phyloP scores from a whole-genome alignment of 2,797 vertebrate species.

The Coreius guichenoti region DNA sequence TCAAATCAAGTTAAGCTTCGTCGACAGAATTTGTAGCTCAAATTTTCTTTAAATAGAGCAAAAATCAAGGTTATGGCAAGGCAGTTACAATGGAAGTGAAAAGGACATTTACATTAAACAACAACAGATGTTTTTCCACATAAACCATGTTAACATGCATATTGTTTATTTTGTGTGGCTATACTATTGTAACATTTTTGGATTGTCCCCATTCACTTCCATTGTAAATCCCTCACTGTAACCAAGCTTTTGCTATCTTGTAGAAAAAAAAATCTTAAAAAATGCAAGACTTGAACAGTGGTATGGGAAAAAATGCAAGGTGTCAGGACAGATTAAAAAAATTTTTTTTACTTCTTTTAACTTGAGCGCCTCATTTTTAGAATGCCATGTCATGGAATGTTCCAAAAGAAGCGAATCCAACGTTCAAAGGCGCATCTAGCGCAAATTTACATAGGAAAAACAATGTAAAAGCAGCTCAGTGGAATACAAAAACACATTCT shows the following conservation, averaged over 20 bases:
- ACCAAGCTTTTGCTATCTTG: background rate
- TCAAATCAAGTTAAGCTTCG: conserved; percentile 3
- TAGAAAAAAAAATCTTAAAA: background rate
- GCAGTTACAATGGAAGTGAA: background rate
- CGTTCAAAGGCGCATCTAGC: background rate
- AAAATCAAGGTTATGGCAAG: background rate
- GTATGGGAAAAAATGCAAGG: background rate
- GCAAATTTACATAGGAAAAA: background rate
- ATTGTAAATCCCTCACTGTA: background rate
- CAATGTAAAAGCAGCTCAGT: background rate
- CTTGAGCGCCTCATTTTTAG: no score
- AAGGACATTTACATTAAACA: background rate
- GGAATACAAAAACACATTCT: background rate
- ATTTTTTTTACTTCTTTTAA: background rate
- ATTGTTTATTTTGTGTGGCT: conserved; percentile 1
- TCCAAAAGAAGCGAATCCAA: background rate
- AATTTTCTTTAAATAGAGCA: background rate
- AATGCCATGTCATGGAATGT: background rate
- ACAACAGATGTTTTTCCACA: background rate
- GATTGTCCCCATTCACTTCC: background rate
- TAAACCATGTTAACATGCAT: background rate
- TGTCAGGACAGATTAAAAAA: background rate
- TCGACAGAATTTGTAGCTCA: background rate
- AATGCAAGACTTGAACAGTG: no score
- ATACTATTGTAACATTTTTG: no score